Evolutionary conservation across 1,140 invertebrate species (phyloP), one percentile per base, ranked within the genome.

Genomic region (Scaptomyza graminum): DNA sequence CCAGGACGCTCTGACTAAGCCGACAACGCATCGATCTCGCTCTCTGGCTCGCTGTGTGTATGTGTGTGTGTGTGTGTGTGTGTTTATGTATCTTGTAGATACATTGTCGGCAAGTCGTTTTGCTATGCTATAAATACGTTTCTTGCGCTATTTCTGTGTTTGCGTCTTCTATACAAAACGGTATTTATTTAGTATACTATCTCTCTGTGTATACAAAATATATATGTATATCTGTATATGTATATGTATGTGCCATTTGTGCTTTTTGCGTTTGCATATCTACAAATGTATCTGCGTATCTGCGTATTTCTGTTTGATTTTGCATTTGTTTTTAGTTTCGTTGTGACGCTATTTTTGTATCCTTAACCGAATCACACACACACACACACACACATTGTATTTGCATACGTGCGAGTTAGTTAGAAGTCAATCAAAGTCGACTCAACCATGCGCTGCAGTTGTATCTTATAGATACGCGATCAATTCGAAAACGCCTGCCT

Each of bases 231-330:
- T 56, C 51, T 56, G 11, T 51, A 11, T 39, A 34, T 46, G 3
- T 16, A 11, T 57, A 7, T 49, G 8, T 52, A 1, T 59, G 37
- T 47, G 28, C 56, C 16, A 54, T 54, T 54, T 47, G 46, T 47
- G 25, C 25, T 59, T 22, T 25, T 4, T n/a, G 37, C 47, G n/a
- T 41, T 52, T 62, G 49, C 28, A 61, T 68, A 62, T 62, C 57
- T 62, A 37, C 28, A 39, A 39, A 39, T 39, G 11, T 54, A 54
- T 39, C 13, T 51, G 39, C 34, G 49, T 55, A 54, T 16, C 50
- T 43, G 37, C 37, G 37, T n/a, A 61, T 73, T 57, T 82, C 56
- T 84, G 61, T 75, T 73, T 76, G 75, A 80, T 84, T 84, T 83
- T 74, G 79, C 76, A 83, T 84, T 80, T 77, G 65, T 74, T 76